Percentiles rank a stretch among this genome's conserved stretches.
These are phyloP conservation scores for Salmo trutta DNA, from an alignment of 2,797 vertebrate genomes.

Conservation along the genomic window DNA sequence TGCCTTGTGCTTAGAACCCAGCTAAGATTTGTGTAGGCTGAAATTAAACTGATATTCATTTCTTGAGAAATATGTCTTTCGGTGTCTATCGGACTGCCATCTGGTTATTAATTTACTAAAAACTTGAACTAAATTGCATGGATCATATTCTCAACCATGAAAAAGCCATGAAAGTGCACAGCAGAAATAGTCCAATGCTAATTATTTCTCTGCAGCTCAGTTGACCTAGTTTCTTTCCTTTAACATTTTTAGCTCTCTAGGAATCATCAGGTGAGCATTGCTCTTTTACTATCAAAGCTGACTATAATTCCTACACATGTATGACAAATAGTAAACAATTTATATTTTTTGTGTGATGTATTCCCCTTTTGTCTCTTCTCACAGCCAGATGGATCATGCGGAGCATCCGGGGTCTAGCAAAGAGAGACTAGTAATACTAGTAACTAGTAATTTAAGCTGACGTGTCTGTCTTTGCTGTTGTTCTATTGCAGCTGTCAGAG, in stretches of 20 bases:
- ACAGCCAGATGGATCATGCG: background rate
- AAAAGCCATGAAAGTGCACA: background rate
- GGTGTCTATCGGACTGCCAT: background rate
- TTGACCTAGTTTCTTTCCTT: constrained; percentile 14
- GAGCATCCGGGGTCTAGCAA: background rate
- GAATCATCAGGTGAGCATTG: constrained; percentile 9
- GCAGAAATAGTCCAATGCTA: background rate
- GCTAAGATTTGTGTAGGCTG: background rate
- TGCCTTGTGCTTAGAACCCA: too few species aligned
- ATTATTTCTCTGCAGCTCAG: background rate
- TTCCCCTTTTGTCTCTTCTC: background rate
- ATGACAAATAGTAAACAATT: background rate
- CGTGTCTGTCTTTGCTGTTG: constrained; percentile 18
- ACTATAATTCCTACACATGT: background rate
- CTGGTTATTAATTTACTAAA: too few species aligned
- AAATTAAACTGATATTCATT: background rate
- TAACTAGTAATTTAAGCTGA: constrained; percentile 3
- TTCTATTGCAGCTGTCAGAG: constrained; percentile 84
- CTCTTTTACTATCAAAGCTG: constrained; percentile 7
- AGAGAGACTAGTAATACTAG: background rate
- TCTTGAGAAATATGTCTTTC: background rate
- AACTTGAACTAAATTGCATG: too few species aligned
- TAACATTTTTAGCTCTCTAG: constrained; percentile 4
- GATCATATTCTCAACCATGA: background rate
- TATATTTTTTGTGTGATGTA: background rate